Evolutionary conservation across 1,140 invertebrate species (phyloP).

Genomic region (fruit fly (Drosophila melanogaster)): DNA sequence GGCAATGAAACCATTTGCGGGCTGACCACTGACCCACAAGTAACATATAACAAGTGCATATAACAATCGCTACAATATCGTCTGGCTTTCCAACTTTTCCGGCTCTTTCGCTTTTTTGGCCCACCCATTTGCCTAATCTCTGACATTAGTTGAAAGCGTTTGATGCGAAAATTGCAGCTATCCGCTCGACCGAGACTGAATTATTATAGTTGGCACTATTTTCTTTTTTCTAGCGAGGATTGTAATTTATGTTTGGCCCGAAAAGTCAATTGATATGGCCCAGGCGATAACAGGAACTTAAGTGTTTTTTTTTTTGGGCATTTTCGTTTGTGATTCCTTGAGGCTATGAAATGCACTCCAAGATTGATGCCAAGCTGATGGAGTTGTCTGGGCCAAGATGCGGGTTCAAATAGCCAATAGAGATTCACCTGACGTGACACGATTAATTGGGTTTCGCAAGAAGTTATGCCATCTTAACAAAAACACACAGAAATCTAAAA

Average conservation of each 20-base stretch:
- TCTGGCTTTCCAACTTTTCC: conserved; percentile 45
- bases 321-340: conserved; percentile 18
- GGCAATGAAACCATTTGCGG: conserved; percentile 71
- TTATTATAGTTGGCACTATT: conserved; percentile 76
- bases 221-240: conserved; percentile 23
- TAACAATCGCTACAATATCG: conserved; percentile 21
- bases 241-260: conserved; percentile 72
- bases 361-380: conserved; percentile 64
- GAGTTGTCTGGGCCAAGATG: conserved; percentile 64
- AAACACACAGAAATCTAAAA: too few relatives aligned
- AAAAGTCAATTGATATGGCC: conserved; percentile 81
- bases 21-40: conserved; percentile 40
- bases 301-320: conserved; percentile 57
- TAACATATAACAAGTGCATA: conserved; percentile 35
- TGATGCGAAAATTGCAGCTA: conserved; percentile 71
- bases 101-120: conserved; percentile 48
- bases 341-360: conserved; percentile 39
- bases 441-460: neutral
- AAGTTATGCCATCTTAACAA: too few relatives aligned
- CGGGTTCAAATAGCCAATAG: conserved; percentile 47
- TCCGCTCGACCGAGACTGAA: conserved; percentile 48
- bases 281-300: conserved; percentile 66
- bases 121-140: conserved; percentile 71
- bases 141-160: conserved; percentile 67
- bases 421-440: neutral